These are phyloP conservation scores for Chymomyza fuscimana DNA, from an alignment of 2,888 invertebrate species.

Conservation along the genomic window DNA sequence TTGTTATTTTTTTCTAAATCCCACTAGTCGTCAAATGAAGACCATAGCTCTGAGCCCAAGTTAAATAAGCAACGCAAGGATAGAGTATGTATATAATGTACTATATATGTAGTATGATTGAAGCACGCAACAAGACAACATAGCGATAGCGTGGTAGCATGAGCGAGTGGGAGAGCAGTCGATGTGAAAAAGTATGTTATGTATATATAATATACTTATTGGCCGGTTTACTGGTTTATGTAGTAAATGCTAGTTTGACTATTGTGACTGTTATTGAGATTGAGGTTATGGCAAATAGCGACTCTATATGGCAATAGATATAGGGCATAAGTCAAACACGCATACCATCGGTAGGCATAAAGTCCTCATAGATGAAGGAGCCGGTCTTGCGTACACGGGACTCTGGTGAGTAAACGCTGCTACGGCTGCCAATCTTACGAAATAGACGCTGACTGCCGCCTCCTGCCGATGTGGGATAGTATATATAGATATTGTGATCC, in stretches of 20 bases:
- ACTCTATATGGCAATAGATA: conserved; percentile 1
- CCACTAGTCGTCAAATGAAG: no score
- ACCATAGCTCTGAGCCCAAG: no score
- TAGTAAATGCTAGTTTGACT: neutral
- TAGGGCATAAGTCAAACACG: conserved; percentile 21
- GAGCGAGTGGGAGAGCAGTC: conserved; percentile 42
- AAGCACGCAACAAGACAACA: conserved; percentile 18
- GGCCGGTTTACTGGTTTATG: neutral
- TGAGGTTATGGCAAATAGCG: neutral
- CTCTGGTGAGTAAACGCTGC: conserved; percentile 98
- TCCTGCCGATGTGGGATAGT: conserved; percentile 98
- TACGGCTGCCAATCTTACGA: conserved; percentile 99
- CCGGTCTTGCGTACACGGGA: conserved; percentile 97
- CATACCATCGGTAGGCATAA: conserved; percentile 99
- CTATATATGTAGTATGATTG: neutral
- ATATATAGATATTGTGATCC: conserved; percentile 99
- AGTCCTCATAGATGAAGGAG: conserved; percentile 99
- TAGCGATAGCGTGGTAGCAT: conserved; percentile 10
- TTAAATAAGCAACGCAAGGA: no score
- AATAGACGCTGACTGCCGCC: conserved; percentile 98
- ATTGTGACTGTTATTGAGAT: neutral
- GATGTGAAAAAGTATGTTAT: conserved; percentile 7
- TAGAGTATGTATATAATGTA: no score
- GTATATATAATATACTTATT: neutral
- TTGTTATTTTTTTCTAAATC: no score